A percentile compares a stretch with the other conserved stretches of the same genome.
Evolutionary conservation across 2,797 vertebrate species (phyloP).

Genomic region (Chelmon rostratus): DNA sequence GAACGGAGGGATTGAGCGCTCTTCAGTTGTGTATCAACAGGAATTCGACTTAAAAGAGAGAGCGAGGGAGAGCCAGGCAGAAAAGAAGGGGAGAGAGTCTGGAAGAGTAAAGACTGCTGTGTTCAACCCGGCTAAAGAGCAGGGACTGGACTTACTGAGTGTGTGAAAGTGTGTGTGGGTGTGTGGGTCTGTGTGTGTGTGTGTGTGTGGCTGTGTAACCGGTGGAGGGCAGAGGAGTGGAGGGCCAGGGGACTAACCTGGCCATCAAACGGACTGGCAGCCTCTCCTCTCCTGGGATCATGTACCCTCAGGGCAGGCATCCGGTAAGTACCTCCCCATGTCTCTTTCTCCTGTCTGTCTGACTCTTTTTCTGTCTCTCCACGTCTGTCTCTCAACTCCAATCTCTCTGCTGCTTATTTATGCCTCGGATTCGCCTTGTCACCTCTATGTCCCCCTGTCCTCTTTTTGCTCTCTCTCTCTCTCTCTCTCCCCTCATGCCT

Average conservation of each 20-base stretch:
- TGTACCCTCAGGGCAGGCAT: conserved; percentile 95
- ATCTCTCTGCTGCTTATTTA: conserved; percentile 7
- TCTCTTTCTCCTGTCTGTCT: conserved; percentile 39
- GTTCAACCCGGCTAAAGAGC: conserved; percentile 54
- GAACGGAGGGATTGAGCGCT: conserved; percentile 55
- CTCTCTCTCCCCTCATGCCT: neutral
- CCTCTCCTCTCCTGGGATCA: conserved; percentile 87
- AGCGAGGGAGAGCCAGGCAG: conserved; percentile 34
- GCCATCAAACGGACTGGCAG: conserved; percentile 84
- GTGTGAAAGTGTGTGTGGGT: conserved; percentile 42
- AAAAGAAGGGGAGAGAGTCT: conserved; percentile 38
- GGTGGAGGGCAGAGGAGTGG: conserved; percentile 82
- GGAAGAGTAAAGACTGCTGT: conserved; percentile 57
- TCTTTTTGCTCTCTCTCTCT: neutral
- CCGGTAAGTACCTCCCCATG: conserved; percentile 86
- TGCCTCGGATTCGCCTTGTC: conserved; percentile 34
- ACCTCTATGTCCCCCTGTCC: conserved; percentile 1
- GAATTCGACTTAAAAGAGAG: conserved; percentile 56
- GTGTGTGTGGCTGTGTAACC: conserved; percentile 61
- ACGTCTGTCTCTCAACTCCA: conserved; percentile 26
- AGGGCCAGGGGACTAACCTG: conserved; percentile 84
- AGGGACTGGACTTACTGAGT: conserved; percentile 62
- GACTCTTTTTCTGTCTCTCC: conserved; percentile 12
- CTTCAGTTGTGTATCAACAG: conserved; percentile 64
- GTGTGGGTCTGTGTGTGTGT: conserved; percentile 41